Evolutionary conservation across 2,888 invertebrate genomes (phyloP).

Genomic region (Hirtodrosophila confusa): DNA sequence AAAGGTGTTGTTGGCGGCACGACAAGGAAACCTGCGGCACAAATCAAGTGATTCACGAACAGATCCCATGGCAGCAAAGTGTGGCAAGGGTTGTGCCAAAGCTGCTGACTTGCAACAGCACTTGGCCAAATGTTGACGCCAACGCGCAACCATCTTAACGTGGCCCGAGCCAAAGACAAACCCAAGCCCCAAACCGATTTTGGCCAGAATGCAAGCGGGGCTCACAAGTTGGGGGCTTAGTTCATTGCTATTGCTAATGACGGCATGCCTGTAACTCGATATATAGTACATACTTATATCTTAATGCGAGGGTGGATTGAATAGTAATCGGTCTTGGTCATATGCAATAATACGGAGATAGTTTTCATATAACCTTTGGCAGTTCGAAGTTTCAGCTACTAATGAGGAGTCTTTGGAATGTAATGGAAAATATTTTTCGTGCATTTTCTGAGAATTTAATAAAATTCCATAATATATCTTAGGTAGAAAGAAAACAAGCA

Average conservation of each 20-base stretch:
- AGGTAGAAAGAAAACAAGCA: no score
- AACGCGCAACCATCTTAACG: conserved; percentile 41
- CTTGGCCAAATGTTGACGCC: conserved; percentile 50
- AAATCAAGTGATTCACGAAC: conserved; percentile 73
- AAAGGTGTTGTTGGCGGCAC: conserved; percentile 46
- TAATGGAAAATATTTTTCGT: no score
- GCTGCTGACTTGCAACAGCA: conserved; percentile 16
- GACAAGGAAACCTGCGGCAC: conserved; percentile 50
- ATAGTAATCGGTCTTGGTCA: no score
- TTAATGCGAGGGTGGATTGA: no score
- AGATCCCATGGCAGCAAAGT: conserved; percentile 48
- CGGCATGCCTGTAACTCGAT: conserved; percentile 71
- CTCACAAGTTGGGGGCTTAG: conserved; percentile 69
- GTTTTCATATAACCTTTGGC: no score
- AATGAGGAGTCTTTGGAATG: no score
- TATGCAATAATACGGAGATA: no score
- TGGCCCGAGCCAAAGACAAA: conserved; percentile 50
- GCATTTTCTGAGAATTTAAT: no score
- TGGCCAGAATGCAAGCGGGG: conserved; percentile 49
- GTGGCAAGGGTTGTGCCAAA: conserved; percentile 46
- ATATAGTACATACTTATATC: conserved; percentile 11
- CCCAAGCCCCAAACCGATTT: conserved; percentile 14
- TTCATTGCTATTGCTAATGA: conserved; percentile 81
- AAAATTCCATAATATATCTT: no score
- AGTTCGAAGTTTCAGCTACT: no score